Percentiles rank a stretch among this genome's conserved stretches.
These are phyloP conservation scores for Aselliscus stoliczkanus DNA, from an alignment of 2,797 vertebrate species.

Conservation along the genomic window DNA sequence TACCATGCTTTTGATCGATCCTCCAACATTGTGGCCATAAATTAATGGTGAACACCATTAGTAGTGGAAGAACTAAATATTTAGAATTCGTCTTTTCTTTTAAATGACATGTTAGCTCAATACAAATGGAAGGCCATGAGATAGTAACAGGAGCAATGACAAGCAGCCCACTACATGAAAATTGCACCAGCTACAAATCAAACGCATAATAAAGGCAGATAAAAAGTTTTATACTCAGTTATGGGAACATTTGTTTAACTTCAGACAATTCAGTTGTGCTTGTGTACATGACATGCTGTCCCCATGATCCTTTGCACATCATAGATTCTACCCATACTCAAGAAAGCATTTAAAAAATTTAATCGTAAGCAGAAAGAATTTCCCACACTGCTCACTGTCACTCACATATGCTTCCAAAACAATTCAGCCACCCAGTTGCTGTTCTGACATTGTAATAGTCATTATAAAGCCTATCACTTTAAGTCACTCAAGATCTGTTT, in stretches of 20 bases:
- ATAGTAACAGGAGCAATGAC: not conserved
- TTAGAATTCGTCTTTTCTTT: constrained; percentile 60
- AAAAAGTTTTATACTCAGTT: constrained; percentile 73
- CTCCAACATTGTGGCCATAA: constrained; percentile 57
- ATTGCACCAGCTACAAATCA: constrained; percentile 75
- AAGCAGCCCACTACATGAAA: constrained; percentile 63
- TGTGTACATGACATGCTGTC: constrained; percentile 54
- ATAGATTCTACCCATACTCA: constrained; percentile 3
- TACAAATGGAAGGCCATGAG: constrained; percentile 30
- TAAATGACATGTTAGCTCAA: constrained; percentile 67
- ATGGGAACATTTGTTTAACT: constrained; percentile 76
- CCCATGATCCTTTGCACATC: constrained; percentile 68
- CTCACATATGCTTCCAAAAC: constrained; percentile 42
- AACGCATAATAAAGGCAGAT: constrained; percentile 72
- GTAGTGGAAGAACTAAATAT: constrained; percentile 70
- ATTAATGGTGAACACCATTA: constrained; percentile 62
- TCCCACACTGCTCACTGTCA: constrained; percentile 7
- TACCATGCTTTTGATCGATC: constrained; percentile 57
- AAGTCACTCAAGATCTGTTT: constrained; percentile 56
- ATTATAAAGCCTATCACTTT: constrained; percentile 37
- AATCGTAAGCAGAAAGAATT: constrained; percentile 51
- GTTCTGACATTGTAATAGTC: constrained; percentile 20
- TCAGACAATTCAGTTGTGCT: constrained; percentile 58
- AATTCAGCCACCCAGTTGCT: not conserved
- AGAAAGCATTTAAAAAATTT: constrained; percentile 64